Evolutionary conservation across 1,140 invertebrate genomes (phyloP), one percentile per base, ranked within the genome.

Genomic region (Drosophila parvula): DNA sequence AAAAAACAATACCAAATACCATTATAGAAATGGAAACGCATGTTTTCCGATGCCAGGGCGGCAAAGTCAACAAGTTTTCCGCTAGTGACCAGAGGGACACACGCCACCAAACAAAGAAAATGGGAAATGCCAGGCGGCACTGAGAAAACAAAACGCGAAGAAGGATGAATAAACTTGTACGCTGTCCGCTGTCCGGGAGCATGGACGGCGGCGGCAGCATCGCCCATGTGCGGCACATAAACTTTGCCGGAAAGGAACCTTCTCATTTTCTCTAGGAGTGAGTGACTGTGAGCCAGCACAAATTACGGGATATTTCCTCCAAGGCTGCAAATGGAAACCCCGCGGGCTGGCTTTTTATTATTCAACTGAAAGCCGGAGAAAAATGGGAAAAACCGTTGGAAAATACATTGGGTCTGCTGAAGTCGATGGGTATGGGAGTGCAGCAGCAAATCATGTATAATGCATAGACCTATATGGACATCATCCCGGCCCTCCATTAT

Each of bases 161-260:
- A 11, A 43, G 59, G 43, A 55, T 40, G 48, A 51, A 74, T 50
- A 64, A 76, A 77, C 63, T 77, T 77, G 47, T 28, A 22, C 48
- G 27, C n/a, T 57, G 22, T 28, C 45, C 48, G 27, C n/a, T 57
- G 38, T 55, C 34, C 22, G 44, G 51, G 36, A 27, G 44, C 22
- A 5, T 48, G 30, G 41, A 53, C 65, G 65, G 53, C 63, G 70
- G 78, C 3, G 22, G 53, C 63, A 68, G 74, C 74, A 78, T 69
- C 74, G 69, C 64, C 78, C 71, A 81, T 73, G 70, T 74, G 76
- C 71, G 67, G 62, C 51, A 53, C 71, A 79, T 82, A 79, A 86
- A 80, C 68, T 79, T 71, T 70, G 40, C 48, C 75, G 36, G 50
- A 76, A 76, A 55, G 36, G 34, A 56, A 60, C 50, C 50, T 38